Evolutionary conservation across 2,888 invertebrate genomes (phyloP), one percentile per base, ranked within the genome.

Genomic region (Dascillus cervinus): DNA sequence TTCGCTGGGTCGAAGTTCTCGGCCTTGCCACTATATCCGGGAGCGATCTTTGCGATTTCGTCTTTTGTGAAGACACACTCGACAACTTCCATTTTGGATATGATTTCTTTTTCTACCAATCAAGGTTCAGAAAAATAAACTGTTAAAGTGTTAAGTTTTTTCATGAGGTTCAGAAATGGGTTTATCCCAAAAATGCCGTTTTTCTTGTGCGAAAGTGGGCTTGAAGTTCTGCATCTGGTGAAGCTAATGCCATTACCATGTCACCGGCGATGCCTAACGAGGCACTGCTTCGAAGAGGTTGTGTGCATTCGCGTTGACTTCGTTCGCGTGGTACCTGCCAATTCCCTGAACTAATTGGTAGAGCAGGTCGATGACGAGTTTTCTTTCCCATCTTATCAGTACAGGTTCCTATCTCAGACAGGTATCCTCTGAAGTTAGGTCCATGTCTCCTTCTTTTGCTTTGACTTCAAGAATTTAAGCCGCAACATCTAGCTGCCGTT

Each of bases 281-380:
- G 53, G 54, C 15, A 50, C 36, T 32, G 56, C 56, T 36, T 58
- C 56, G 37, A 53, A 58, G 9, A 52, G 24, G 20, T 47, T 53
- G 36, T 58, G 56, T 4, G 37, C 50, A 22, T 47, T 44, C 1
- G 6, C 33, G 13, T 43, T 43, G 4, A 58, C 32, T 3, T 4
- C 34, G n/a, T 11, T 14, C 17, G 52, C 41, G 29, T 56, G 57
- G 26, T 58, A 57, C 4, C 47, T 43, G 8, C 55, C 53, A n/a
- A 47, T 43, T 3, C 36, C 35, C 41, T 46, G 46, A 3, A 45
- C 53, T n/a, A 44, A 29, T 37, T 14, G 52, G 53, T 34, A 56
- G 34, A 3, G 21, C 10, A 3, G 53, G 53, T 3, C 44, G 21
- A 0, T 43, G 41, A n/a, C 23, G 3, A 2, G 51, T 55, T 17